Conservation (phyloP, 2,113 vertebrate genomes). For the Dromaius novaehollandiae region DNA sequence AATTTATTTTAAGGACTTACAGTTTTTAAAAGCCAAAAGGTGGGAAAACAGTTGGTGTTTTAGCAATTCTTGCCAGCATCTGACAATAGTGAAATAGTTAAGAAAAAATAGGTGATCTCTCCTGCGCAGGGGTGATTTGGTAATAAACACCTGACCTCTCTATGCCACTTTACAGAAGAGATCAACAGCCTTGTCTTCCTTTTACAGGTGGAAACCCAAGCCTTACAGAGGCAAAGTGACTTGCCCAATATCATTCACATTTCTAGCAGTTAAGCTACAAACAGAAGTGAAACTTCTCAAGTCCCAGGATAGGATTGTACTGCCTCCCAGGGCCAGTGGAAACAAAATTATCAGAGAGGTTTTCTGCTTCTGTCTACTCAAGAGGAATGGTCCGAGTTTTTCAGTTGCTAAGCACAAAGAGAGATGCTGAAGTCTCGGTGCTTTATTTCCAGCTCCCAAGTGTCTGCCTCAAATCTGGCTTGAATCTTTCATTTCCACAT, state of each 20-base stretch:
- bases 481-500: background rate
- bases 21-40: slow-evolving; percentile 38
- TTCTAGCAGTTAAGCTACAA: background rate
- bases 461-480: background rate
- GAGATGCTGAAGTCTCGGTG: background rate
- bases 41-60: background rate
- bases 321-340: background rate
- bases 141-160: background rate
- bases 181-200: background rate
- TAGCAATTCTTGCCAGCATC: background rate
- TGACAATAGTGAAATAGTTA: background rate
- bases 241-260: background rate
- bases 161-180: background rate
- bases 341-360: background rate
- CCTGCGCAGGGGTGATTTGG: background rate
- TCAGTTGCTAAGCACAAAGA: background rate
- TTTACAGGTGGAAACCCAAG: background rate
- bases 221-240: background rate
- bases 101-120: background rate
- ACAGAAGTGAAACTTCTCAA: background rate
- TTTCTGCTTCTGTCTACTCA: background rate
- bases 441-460: background rate
- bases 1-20: slow-evolving; percentile 51
- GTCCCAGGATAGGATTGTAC: background rate
- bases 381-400: background rate